These are phyloP conservation scores for Lophius piscatorius DNA, from an alignment of 2,113 vertebrate species.

Conservation along the genomic window DNA sequence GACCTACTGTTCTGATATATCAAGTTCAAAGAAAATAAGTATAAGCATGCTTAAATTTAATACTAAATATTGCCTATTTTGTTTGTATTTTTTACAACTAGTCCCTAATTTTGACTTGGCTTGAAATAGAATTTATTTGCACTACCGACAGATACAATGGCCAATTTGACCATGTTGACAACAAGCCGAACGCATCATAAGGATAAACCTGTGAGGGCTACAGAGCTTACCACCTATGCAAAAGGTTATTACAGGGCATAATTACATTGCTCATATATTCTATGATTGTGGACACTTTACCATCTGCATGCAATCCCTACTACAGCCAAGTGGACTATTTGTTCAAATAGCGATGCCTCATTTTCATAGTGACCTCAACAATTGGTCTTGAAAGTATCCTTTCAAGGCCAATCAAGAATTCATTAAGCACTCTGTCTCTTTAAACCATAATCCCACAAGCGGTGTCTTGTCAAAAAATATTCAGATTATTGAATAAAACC, in stretches of 20 bases:
- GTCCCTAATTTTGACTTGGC: background rate
- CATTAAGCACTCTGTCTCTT: conserved; percentile 62
- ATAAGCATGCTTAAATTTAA: no score
- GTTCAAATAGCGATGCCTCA: conserved; percentile 56
- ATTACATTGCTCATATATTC: conserved; percentile 70
- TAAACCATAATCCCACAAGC: conserved; percentile 60
- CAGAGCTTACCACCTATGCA: conserved; percentile 42
- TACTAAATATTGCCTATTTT: no score
- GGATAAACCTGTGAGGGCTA: conserved; percentile 47
- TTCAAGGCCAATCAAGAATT: conserved; percentile 67
- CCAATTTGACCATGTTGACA: conserved; percentile 60
- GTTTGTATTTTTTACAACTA: no score
- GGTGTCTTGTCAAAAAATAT: conserved; percentile 54
- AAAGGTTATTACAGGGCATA: conserved; percentile 62
- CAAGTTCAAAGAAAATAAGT: no score
- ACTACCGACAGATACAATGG: conserved; percentile 58
- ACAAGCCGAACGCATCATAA: conserved; percentile 43
- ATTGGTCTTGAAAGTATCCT: conserved; percentile 69
- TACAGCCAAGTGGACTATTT: conserved; percentile 57
- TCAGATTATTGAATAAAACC: conserved; percentile 40
- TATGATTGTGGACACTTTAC: conserved; percentile 80
- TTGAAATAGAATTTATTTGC: conserved; percentile 32
- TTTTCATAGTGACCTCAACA: conserved; percentile 77
- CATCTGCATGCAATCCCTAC: conserved; percentile 80
- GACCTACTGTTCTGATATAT: no score